phyloP scores from a whole-genome alignment of 2,113 vertebrate species.

The Morone chrysops region DNA sequence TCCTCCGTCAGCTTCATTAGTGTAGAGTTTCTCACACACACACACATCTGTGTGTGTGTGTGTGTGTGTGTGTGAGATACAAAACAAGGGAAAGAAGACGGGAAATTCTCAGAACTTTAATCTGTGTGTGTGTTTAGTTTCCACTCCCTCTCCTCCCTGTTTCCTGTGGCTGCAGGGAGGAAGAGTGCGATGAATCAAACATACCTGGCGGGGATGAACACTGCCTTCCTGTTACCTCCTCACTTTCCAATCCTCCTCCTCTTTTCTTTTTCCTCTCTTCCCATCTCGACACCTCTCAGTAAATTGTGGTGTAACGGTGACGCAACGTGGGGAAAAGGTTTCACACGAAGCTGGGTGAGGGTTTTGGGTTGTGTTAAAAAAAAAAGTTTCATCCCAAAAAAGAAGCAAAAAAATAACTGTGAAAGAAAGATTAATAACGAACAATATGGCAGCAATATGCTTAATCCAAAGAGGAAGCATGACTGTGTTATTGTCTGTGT shows the following conservation, averaged over 20 bases:
- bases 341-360: not conserved
- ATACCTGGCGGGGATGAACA: not conserved
- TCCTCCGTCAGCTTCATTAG: conserved; percentile 26
- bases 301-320: conserved; percentile 25
- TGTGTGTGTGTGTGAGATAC: conserved; percentile 26
- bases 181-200: conserved; percentile 3
- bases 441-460: no score
- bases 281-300: not conserved
- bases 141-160: not conserved
- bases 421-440: no score
- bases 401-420: no score
- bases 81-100: conserved; percentile 38
- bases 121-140: conserved; percentile 14
- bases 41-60: not conserved
- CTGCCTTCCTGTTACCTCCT: not conserved
- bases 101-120: conserved; percentile 46
- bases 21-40: not conserved
- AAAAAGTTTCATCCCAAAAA: no score
- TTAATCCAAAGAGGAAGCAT: no score
- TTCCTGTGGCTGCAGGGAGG: conserved; percentile 5
- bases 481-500: no score
- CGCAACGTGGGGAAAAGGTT: conserved; percentile 29
- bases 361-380: not conserved
- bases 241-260: no score
- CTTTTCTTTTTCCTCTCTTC: not conserved